These are phyloP conservation scores for Agelaius phoeniceus DNA, from an alignment of 2,113 vertebrate species.

Conservation along the genomic window DNA sequence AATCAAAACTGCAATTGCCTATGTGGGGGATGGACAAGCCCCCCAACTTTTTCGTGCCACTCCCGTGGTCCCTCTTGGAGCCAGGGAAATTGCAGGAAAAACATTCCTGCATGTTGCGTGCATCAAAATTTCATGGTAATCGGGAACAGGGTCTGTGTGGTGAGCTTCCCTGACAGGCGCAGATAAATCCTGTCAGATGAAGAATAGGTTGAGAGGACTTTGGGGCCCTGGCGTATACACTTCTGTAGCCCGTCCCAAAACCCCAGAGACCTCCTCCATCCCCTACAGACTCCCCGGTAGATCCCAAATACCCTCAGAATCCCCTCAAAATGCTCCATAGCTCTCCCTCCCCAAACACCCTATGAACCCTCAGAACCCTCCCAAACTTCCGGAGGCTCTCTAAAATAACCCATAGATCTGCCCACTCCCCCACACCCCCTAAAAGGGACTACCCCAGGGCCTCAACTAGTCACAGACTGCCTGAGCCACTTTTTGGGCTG, in stretches of 20 bases:
- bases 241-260: too few relatives aligned
- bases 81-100: not conserved
- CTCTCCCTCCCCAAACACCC: fast-evolving
- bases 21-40: not conserved
- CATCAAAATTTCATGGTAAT: not conserved
- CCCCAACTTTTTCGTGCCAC: too few relatives aligned
- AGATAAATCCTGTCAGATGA: not conserved
- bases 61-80: not conserved
- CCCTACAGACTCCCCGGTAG: not conserved
- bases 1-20: not conserved
- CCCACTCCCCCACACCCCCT: not conserved
- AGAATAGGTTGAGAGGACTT: not conserved
- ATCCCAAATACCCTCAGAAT: not conserved
- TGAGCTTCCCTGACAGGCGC: not conserved
- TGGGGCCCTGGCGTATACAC: not conserved
- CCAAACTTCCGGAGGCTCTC: not conserved
- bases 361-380: not conserved
- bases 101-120: not conserved
- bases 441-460: not conserved
- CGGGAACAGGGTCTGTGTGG: not conserved
- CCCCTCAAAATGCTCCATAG: not conserved
- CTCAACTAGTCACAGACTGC: not conserved
- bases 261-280: not conserved
- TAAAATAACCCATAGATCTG: not conserved
- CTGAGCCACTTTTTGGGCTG: not conserved